Percentiles rank a stretch among this genome's conserved stretches.
These are phyloP conservation scores for Collichthys lucidus DNA, from an alignment of 2,113 vertebrate species.

Conservation along the genomic window DNA sequence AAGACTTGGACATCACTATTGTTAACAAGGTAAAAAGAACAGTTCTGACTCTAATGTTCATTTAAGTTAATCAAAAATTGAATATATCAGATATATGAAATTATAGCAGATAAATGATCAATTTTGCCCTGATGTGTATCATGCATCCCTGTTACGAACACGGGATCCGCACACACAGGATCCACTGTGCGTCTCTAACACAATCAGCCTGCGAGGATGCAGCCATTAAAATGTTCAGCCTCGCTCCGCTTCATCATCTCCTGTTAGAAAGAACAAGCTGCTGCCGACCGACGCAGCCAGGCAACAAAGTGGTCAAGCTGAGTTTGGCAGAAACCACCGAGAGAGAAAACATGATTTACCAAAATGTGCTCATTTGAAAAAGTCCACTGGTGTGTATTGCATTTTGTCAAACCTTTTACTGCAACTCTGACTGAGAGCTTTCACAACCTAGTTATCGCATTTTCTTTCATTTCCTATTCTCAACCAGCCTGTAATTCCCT, in stretches of 20 bases:
- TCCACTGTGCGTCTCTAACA: not conserved
- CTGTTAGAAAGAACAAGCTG: constrained; percentile 24
- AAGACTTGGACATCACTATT: too few species aligned
- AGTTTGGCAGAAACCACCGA: not conserved
- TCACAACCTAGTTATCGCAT: not conserved
- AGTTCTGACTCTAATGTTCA: too few species aligned
- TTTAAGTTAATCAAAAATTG: too few species aligned
- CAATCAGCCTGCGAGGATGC: not conserved
- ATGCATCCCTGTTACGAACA: not conserved
- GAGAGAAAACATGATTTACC: not conserved
- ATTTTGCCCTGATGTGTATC: too few species aligned
- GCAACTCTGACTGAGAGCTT: not conserved
- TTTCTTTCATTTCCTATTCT: constrained; percentile 43
- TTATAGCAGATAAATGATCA: too few species aligned
- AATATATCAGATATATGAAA: too few species aligned
- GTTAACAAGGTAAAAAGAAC: too few species aligned
- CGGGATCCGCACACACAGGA: not conserved
- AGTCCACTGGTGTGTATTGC: not conserved
- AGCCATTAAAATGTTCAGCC: not conserved
- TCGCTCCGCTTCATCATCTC: not conserved
- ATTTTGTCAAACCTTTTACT: not conserved
- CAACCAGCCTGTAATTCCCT: not conserved
- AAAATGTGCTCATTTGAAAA: not conserved
- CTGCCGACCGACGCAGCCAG: constrained; percentile 1
- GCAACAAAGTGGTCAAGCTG: constrained; percentile 1